Percentiles rank a stretch among this genome's conserved stretches.
Conservation (phyloP, 2,113 vertebrate genomes). For the Amblyornis subalaris region DNA sequence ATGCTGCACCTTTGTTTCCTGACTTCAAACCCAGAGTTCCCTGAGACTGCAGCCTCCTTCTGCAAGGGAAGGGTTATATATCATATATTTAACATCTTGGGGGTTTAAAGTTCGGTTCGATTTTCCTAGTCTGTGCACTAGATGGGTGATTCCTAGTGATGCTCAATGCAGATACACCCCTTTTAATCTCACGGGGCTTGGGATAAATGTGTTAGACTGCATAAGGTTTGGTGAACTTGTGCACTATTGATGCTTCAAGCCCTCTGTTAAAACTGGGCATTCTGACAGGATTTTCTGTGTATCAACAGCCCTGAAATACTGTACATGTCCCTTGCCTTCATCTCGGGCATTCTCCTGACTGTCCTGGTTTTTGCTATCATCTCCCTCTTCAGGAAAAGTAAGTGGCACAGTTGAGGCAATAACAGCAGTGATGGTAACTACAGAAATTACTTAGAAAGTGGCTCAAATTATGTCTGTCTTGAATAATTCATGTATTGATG, state of each 20-base stretch:
- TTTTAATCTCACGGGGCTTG: fast-evolving
- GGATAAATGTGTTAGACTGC: not conserved
- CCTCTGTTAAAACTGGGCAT: not conserved
- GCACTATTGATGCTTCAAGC: not conserved
- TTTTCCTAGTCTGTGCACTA: not conserved
- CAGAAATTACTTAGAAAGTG: not conserved
- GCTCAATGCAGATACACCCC: not conserved
- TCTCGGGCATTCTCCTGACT: conserved; percentile 47
- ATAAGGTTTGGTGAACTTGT: not conserved
- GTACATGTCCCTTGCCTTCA: conserved; percentile 32
- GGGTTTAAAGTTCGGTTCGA: not conserved
- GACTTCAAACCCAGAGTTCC: not conserved
- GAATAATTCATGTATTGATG: too few species aligned
- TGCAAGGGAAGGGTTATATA: not conserved
- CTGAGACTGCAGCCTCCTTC: not conserved
- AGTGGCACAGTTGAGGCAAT: not conserved
- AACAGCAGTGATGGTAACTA: not conserved
- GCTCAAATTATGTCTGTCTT: not conserved
- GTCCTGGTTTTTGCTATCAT: not conserved
- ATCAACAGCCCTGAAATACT: not conserved
- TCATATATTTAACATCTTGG: too few species aligned
- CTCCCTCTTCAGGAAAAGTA: conserved; percentile 50
- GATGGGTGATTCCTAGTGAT: not conserved
- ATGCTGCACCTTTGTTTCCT: not conserved
- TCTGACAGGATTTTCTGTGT: not conserved